Evolutionary conservation across 1,140 invertebrate genomes (phyloP), one percentile per base, ranked within the genome.

Genomic region (Hycleus cichorii): DNA sequence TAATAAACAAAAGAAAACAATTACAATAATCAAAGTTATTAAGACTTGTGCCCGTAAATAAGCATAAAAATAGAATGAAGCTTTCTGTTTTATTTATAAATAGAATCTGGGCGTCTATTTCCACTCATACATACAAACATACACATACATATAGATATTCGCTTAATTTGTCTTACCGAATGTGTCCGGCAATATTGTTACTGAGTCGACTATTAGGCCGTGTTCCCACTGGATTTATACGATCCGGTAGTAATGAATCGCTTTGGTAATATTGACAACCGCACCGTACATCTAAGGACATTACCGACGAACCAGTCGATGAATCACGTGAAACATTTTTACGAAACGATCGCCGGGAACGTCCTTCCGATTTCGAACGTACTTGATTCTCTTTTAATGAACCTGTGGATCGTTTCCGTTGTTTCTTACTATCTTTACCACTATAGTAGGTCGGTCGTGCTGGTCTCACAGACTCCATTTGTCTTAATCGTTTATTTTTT

Each of bases 201-300:
- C 57, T 59, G 42, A 59, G 7, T 10, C 46, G 50, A 55, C 62
- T 67, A 27, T 43, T 47, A 10, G 69, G 69, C 26, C 63, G 55
- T 2, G 58, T 58, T 18, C 58, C 59, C 45, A 61, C 53, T 7
- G 49, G 58, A 10, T 49, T 43, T 18, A 52, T 63, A 7, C 62
- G 60, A 18, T 69, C 69, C 47, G 88, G 88, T 60, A 90, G 75
- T 65, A 88, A 72, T 55, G 85, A 87, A 71, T 89, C 85, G 68
- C 83, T 83, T 77, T 87, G 83, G 75, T 84, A 91, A 78, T 84
- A 90, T 78, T 91, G 89, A 77, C 89, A 90, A 58, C 80, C 89
- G 74, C 89, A 91, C 56, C 88, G 84, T 44, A 91, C 89, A 72
- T 90, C 88, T 67, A 83, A 78, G 42, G 85, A 83, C 66, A 80